phyloP scores from a whole-genome alignment of 2,797 vertebrate species.

The Lutra lutra region DNA sequence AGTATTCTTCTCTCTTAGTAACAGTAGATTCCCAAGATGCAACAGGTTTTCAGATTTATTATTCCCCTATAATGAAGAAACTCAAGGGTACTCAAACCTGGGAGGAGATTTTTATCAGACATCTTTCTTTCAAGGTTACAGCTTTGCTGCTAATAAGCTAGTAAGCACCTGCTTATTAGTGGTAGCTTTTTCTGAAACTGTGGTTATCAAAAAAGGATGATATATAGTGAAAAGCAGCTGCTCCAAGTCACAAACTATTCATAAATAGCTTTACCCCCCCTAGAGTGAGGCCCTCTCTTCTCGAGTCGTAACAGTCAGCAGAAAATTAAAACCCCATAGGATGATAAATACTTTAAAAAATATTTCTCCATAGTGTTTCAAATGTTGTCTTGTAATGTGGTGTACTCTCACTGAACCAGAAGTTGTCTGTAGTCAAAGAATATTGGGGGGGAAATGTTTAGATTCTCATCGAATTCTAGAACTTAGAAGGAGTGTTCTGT shows the following conservation, averaged over 20 bases:
- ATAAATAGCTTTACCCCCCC: conserved; percentile 18
- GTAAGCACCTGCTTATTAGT: neutral
- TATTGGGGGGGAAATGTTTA: conserved; percentile 75
- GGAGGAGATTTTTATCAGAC: conserved; percentile 57
- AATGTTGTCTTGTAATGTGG: conserved; percentile 51
- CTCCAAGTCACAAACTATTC: conserved; percentile 60
- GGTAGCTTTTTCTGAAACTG: conserved; percentile 27
- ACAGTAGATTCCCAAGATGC: conserved; percentile 62
- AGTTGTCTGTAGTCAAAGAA: conserved; percentile 77
- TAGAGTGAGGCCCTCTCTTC: conserved; percentile 24
- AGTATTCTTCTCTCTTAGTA: neutral
- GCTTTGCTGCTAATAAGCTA: neutral
- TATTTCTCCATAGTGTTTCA: conserved; percentile 57
- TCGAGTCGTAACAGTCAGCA: conserved; percentile 45
- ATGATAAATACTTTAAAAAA: conserved; percentile 68
- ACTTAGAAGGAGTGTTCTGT: conserved; percentile 40
- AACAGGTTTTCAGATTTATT: conserved; percentile 56
- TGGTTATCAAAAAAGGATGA: conserved; percentile 49
- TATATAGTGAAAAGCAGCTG: conserved; percentile 52
- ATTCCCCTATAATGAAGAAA: conserved; percentile 58
- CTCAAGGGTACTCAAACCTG: conserved; percentile 26
- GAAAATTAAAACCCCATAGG: conserved; percentile 59
- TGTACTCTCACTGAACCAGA: conserved; percentile 77
- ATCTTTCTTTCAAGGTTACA: conserved; percentile 67
- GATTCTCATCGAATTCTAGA: conserved; percentile 71